These are phyloP conservation scores for Aproaerema taeniolella DNA, from an alignment of 2,888 invertebrate species.

Conservation along the genomic window DNA sequence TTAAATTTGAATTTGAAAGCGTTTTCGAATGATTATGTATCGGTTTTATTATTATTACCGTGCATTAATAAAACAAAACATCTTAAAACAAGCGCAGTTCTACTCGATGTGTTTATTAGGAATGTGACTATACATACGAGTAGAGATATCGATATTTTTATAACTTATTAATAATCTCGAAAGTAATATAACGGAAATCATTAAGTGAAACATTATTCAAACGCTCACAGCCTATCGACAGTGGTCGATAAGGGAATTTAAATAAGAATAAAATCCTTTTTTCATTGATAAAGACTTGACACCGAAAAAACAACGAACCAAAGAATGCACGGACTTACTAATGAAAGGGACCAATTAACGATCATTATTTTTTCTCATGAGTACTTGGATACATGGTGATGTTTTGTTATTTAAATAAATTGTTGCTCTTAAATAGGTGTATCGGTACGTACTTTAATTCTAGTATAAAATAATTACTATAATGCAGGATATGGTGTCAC, in stretches of 20 bases:
- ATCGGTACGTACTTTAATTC: too few relatives aligned
- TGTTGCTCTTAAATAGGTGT: too few relatives aligned
- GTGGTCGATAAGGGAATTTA: constrained; percentile 58
- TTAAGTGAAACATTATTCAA: constrained; percentile 48
- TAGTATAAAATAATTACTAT: too few relatives aligned
- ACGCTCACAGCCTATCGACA: constrained; percentile 49
- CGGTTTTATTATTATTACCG: constrained; percentile 2
- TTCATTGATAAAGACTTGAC: constrained; percentile 76
- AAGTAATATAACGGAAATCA: constrained; percentile 12
- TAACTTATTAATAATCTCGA: constrained; percentile 3
- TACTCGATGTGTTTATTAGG: background rate
- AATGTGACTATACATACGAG: background rate
- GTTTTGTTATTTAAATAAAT: too few relatives aligned
- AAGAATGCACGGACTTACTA: constrained; percentile 72
- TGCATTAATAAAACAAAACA: constrained; percentile 5
- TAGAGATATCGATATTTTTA: background rate
- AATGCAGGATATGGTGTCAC: too few relatives aligned
- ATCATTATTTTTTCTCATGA: constrained; percentile 71
- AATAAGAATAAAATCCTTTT: constrained; percentile 74
- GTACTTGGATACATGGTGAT: constrained; percentile 52
- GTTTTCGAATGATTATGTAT: constrained; percentile 5
- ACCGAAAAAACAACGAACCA: constrained; percentile 63
- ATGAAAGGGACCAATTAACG: constrained; percentile 77
- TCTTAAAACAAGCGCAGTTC: constrained; percentile 4
- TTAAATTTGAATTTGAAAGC: constrained; percentile 7